These are phyloP conservation scores for Drosophila mayri DNA, from an alignment of 1,140 invertebrate species.

Conservation along the genomic window DNA sequence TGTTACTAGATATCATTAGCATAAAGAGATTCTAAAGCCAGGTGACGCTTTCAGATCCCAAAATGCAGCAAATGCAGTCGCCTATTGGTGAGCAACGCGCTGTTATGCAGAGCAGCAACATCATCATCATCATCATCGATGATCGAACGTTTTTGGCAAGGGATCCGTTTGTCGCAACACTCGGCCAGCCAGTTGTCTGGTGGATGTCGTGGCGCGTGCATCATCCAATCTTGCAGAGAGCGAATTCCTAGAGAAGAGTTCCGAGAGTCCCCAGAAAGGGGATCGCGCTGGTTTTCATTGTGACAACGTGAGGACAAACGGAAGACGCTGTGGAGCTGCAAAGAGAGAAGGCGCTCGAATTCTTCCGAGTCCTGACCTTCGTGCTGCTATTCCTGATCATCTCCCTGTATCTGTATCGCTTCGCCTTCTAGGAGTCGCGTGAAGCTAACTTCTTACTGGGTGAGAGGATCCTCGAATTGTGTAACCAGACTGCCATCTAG, in stretches of 20 bases:
- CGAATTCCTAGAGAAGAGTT: not conserved
- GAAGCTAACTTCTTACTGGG: slow-evolving; percentile 29
- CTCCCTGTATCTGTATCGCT: slow-evolving; percentile 80
- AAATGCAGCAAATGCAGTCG: not conserved
- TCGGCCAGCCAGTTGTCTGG: slow-evolving; percentile 54
- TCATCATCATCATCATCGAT: slow-evolving; percentile 12
- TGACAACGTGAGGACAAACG: slow-evolving; percentile 57
- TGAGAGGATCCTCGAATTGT: slow-evolving; percentile 54
- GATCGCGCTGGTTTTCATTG: slow-evolving; percentile 50
- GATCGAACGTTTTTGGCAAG: slow-evolving; percentile 50
- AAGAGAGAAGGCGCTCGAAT: slow-evolving; percentile 83
- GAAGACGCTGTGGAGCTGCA: slow-evolving; percentile 83
- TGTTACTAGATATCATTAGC: not conserved
- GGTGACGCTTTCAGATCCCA: not conserved
- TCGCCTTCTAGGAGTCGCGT: slow-evolving; percentile 67
- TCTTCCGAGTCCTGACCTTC: slow-evolving; percentile 81
- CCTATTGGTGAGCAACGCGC: not conserved
- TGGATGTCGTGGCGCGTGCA: slow-evolving; percentile 51
- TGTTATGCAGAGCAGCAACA: slow-evolving; percentile 38
- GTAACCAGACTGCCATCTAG: slow-evolving; percentile 30
- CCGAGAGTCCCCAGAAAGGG: not conserved
- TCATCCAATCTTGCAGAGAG: slow-evolving; percentile 21
- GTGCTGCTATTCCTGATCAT: slow-evolving; percentile 80
- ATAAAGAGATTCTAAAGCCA: not conserved
- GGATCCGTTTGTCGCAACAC: slow-evolving; percentile 32